Evolutionary conservation across 2,113 vertebrate species (phyloP).

Genomic region (Podiceps cristatus): DNA sequence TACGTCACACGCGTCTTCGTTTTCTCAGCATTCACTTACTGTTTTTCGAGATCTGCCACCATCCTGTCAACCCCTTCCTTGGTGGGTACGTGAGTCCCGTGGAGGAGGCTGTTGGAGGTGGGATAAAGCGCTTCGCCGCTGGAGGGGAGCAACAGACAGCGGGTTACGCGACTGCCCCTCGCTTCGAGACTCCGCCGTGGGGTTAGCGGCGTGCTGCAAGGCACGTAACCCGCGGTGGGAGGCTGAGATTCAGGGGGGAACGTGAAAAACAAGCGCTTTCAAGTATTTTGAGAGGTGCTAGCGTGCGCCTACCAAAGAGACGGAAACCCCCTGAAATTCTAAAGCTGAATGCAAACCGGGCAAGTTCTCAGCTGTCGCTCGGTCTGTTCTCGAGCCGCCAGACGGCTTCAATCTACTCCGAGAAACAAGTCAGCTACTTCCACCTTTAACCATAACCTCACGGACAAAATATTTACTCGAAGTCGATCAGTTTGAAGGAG

Average conservation of each 20-base stretch:
- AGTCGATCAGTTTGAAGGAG: neutral
- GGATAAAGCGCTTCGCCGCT: slow-evolving; percentile 95
- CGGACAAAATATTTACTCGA: fast-evolving
- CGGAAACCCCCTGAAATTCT: neutral
- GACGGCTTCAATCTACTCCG: neutral
- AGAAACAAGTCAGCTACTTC: fast-evolving
- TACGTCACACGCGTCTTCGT: fast-evolving
- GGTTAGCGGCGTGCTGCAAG: fast-evolving
- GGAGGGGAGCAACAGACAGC: neutral
- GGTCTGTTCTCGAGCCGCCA: neutral
- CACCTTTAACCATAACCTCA: fast-evolving
- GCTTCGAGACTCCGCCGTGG: fast-evolving
- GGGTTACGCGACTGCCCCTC: fast-evolving
- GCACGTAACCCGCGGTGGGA: neutral
- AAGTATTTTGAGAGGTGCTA: neutral
- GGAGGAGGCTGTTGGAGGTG: slow-evolving; percentile 91
- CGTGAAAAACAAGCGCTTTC: neutral
- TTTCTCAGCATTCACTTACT: slow-evolving; percentile 78
- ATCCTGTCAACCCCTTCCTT: slow-evolving; percentile 91
- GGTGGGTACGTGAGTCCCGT: slow-evolving; percentile 90
- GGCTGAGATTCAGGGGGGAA: neutral
- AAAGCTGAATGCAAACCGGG: fast-evolving
- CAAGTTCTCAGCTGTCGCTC: fast-evolving
- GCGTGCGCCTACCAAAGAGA: fast-evolving
- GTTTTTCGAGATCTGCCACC: slow-evolving; percentile 94